Evolutionary conservation across 2,888 invertebrate species (phyloP).

Genomic region (Syrphus vitripennis): DNA sequence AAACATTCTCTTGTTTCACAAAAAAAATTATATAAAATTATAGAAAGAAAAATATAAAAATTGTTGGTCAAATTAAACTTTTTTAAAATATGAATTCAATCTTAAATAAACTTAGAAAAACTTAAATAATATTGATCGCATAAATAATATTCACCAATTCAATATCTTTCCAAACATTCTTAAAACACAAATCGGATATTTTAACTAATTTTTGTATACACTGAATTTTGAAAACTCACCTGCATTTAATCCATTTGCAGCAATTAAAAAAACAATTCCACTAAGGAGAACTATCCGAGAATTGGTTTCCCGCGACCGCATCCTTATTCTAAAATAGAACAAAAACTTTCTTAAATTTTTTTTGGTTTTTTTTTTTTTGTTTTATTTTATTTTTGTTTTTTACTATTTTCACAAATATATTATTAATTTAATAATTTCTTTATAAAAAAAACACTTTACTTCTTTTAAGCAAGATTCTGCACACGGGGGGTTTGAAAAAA

Average conservation of each 20-base stretch:
- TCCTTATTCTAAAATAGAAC: slow-evolving; percentile 59
- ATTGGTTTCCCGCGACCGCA: slow-evolving; percentile 37
- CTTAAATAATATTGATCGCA: too few species aligned
- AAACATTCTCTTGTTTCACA: too few species aligned
- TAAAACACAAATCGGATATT: background rate
- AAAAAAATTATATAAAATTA: too few species aligned
- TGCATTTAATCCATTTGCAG: slow-evolving; percentile 44
- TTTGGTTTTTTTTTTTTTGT: background rate
- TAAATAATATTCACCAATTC: too few species aligned
- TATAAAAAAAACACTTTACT: slow-evolving; percentile 42
- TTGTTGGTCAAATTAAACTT: too few species aligned
- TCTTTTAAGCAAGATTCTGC: slow-evolving; percentile 29
- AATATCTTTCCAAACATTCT: background rate
- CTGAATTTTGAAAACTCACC: slow-evolving; percentile 32
- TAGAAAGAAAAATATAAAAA: too few species aligned
- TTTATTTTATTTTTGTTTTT: too few species aligned
- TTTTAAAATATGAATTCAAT: too few species aligned
- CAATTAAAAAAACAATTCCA: slow-evolving; percentile 40
- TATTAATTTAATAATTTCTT: background rate
- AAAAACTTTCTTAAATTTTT: slow-evolving; percentile 1
- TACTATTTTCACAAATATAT: background rate
- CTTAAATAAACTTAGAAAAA: too few species aligned
- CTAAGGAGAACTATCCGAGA: slow-evolving; percentile 34
- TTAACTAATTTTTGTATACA: too few species aligned
- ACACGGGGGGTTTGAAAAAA: background rate